Base-by-base conservation (phyloP, 2,888 invertebrate species). In the Artemia sinica region DNA sequence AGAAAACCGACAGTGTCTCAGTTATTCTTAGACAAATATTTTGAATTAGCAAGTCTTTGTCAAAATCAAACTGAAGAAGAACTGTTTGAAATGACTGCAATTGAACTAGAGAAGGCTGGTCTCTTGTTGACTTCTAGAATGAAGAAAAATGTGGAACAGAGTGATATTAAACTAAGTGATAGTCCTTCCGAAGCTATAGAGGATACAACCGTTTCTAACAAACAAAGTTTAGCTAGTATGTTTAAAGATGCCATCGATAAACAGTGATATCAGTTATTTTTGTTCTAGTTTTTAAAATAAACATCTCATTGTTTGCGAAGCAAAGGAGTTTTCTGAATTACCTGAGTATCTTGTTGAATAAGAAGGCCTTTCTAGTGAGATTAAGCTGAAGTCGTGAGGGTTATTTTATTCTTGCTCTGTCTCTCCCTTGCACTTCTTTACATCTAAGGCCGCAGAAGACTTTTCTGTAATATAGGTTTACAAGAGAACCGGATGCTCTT, bases 21-120 rank as follows among this genome's bases (percentile, higher is more conserved):
- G 71, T 75, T 73, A 73, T 76, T 78, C 74, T 74, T 78, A 48
- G 75, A 77, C 12, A 76, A 75, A 69, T 77, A 77, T 71, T 71
- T 75, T 12, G 72, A 74, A 65, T 70, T 73, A 28, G 68, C 72
- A 70, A 72, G 71, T 63, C 71, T 41, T 13, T 58, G 12, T 48
- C 11, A 48, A 13, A 52, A 63, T 58, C 58, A 68, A 63, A 63
- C 63, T 28, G 14, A n/a, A 8, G 63, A 58, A 18, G 14, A 58
- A 58, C 9, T 58, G n/a, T 58, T 58, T 58, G 63, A 58, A 58
- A 58, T 8, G 8, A 58, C 63, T 18, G 28, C n/a, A 58, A 18
- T 58, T 18, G 63, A 58, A 8, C 12, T 58, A n/a, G 63, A 58
- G 11, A 58, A 58, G 63, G 8, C n/a, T n/a, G 63, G 63, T 58